These are phyloP conservation scores for Aelia acuminata DNA, from an alignment of 2,888 invertebrate species.

Conservation along the genomic window DNA sequence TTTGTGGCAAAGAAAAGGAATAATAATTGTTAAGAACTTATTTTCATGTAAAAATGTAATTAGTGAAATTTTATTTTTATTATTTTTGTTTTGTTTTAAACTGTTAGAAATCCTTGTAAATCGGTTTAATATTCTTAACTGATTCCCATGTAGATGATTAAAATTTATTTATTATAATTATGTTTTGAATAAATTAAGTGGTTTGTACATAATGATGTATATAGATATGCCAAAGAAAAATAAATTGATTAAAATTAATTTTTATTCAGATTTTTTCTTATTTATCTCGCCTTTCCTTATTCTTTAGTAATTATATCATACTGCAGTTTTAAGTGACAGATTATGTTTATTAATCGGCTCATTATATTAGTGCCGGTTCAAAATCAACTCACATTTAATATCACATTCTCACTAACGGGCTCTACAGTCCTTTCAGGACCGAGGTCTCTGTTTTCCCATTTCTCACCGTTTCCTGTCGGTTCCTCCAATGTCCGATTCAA, in stretches of 20 bases:
- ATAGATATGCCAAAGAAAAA: slow-evolving; percentile 32
- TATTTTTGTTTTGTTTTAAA: neutral
- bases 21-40: neutral
- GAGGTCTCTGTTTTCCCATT: no score
- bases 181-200: neutral
- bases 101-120: neutral
- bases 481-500: no score
- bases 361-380: neutral
- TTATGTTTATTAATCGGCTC: neutral
- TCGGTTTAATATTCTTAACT: neutral
- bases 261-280: neutral
- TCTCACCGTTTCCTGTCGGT: no score
- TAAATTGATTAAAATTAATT: neutral
- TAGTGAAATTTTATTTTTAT: neutral
- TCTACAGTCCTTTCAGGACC: no score
- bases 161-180: neutral
- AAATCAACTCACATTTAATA: neutral
- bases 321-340: neutral
- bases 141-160: neutral
- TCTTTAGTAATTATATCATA: neutral
- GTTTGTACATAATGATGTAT: slow-evolving; percentile 18
- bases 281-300: neutral
- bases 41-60: slow-evolving; percentile 29
- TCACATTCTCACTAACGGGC: no score
- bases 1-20: neutral